Conservation (phyloP, 2,113 vertebrate genomes). For the Dicrurus megarhynchus region DNA sequence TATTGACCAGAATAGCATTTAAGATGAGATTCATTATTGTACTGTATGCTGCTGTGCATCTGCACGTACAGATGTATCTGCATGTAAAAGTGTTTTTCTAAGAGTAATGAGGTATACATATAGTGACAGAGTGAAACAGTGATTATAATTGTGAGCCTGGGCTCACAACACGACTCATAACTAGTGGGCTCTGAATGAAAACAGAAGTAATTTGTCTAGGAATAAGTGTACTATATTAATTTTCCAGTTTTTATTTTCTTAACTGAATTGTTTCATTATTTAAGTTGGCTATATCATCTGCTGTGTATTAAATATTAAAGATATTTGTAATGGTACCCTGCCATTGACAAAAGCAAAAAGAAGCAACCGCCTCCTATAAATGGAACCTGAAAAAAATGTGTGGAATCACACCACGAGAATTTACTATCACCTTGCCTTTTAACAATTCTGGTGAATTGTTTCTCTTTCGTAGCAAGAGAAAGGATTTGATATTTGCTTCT, state of each 20-base stretch:
- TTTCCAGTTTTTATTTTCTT: neutral
- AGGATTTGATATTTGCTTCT: neutral
- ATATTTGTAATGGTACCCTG: neutral
- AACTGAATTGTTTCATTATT: neutral
- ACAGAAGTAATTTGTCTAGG: neutral
- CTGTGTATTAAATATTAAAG: neutral
- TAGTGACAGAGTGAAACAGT: constrained; percentile 18
- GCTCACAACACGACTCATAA: constrained; percentile 2
- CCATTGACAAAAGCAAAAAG: neutral
- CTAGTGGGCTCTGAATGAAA: constrained; percentile 7
- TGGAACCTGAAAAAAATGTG: neutral
- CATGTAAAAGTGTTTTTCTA: neutral
- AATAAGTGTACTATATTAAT: neutral
- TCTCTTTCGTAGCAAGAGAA: neutral
- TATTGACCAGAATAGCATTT: neutral
- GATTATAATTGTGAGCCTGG: neutral
- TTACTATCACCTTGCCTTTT: neutral
- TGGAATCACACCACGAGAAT: neutral
- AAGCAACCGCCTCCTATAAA: neutral
- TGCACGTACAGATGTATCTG: neutral
- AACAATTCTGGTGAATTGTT: neutral
- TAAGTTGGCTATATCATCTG: neutral
- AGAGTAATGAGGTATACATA: neutral
- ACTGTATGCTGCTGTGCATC: neutral
- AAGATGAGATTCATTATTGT: neutral